Conservation (phyloP, 2,797 vertebrate species). For the Paramormyrops hopkinsi region DNA sequence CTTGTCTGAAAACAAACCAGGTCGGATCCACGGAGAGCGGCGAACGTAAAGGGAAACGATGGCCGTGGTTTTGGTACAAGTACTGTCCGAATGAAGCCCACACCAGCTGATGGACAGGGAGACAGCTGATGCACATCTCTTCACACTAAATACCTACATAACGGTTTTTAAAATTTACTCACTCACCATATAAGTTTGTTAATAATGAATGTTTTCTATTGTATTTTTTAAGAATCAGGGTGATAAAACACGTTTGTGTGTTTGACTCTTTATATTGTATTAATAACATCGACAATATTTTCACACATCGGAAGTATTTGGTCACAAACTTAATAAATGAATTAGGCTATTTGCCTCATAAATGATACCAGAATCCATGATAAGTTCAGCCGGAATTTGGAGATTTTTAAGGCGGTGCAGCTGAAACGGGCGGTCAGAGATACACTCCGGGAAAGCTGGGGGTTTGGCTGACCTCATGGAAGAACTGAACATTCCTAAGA, state of each 20-base stretch:
- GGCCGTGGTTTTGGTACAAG: not conserved
- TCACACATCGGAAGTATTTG: not conserved
- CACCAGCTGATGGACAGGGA: slow-evolving; percentile 35
- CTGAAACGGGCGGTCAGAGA: not conserved
- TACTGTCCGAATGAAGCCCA: slow-evolving; percentile 42
- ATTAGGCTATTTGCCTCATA: not conserved
- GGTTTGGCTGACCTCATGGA: not conserved
- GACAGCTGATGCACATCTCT: not conserved
- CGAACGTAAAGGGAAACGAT: slow-evolving; percentile 4
- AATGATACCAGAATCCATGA: not conserved
- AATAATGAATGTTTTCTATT: slow-evolving; percentile 2
- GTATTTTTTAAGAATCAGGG: not conserved
- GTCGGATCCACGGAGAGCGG: not conserved
- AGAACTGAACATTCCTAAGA: not conserved
- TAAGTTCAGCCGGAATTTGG: not conserved
- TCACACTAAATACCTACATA: slow-evolving; percentile 20
- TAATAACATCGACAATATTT: not conserved
- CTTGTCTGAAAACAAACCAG: not conserved
- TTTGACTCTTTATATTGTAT: not conserved
- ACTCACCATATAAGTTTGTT: not conserved
- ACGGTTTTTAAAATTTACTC: not conserved
- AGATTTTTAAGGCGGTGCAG: not conserved
- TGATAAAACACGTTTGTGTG: not conserved
- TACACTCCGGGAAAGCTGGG: not conserved
- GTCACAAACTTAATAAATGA: not conserved